These are phyloP conservation scores for Casuarius casuarius DNA, from an alignment of 2,113 vertebrate genomes.

Conservation along the genomic window DNA sequence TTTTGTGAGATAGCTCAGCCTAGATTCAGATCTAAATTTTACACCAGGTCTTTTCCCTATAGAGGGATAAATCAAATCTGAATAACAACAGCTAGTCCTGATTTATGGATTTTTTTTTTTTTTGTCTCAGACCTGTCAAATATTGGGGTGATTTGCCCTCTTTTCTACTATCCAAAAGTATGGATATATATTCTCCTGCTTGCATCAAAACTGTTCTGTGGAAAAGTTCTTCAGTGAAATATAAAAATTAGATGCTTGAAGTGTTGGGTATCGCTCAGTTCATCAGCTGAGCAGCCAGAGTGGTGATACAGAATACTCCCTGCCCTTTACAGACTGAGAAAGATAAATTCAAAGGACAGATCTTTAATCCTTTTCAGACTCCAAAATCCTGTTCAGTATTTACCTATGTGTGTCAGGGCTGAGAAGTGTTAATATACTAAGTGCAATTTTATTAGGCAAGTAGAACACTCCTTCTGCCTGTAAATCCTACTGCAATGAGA, in stretches of 20 bases:
- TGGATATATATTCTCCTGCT: not conserved
- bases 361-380: not conserved
- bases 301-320: not conserved
- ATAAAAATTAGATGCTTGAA: not conserved
- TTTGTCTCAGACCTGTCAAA: not conserved
- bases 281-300: not conserved
- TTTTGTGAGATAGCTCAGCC: not conserved
- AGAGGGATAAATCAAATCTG: not conserved
- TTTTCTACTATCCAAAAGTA: not conserved
- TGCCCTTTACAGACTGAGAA: not conserved
- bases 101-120: not conserved
- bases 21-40: not conserved
- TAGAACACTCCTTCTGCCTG: conserved; percentile 4
- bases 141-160: not conserved
- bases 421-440: conserved; percentile 14
- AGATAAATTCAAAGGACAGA: not conserved
- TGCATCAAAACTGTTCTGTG: not conserved
- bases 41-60: not conserved
- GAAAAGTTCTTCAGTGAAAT: not conserved
- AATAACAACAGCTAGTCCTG: not conserved
- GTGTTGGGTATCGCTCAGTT: not conserved
- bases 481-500: conserved; percentile 40
- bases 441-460: conserved; percentile 43
- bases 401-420: not conserved
- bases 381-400: not conserved